These are phyloP conservation scores for Netelia inedita DNA, from an alignment of 2,888 invertebrate species.

Conservation along the genomic window DNA sequence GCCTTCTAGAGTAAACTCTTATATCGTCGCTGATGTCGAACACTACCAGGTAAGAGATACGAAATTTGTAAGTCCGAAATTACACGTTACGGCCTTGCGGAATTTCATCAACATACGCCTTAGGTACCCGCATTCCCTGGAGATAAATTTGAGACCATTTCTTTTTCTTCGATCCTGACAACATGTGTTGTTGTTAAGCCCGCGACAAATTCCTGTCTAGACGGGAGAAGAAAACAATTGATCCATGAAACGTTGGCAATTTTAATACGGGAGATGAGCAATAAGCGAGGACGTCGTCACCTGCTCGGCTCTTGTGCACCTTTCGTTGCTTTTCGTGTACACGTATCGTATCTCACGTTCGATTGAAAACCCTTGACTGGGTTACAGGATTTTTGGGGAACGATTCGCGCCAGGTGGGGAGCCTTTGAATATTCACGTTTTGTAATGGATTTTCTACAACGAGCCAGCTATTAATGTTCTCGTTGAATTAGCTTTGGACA, in stretches of 20 bases:
- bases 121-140: conserved; percentile 18
- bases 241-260: conserved; percentile 21
- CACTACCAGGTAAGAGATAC: not conserved
- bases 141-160: conserved; percentile 7
- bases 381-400: not conserved
- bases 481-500: no score
- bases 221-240: conserved; percentile 4
- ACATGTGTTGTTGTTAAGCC: not conserved
- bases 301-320: conserved; percentile 12
- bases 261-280: conserved; percentile 11
- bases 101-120: conserved; percentile 13
- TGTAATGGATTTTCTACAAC: not conserved
- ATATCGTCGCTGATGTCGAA: not conserved
- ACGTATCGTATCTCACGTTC: not conserved
- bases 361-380: not conserved
- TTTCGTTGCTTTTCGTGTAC: not conserved
- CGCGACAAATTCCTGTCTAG: conserved; percentile 24
- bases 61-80: not conserved
- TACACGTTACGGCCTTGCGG: not conserved
- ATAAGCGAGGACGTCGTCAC: not conserved
- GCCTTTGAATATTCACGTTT: not conserved
- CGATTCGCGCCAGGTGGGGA: not conserved
- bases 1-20: conserved; percentile 11
- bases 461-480: no score
- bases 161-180: not conserved